Evolutionary conservation across 23 tunicate species (phyloP), one percentile per base, ranked within the genome.

Genomic region (Ascidia mentula): DNA sequence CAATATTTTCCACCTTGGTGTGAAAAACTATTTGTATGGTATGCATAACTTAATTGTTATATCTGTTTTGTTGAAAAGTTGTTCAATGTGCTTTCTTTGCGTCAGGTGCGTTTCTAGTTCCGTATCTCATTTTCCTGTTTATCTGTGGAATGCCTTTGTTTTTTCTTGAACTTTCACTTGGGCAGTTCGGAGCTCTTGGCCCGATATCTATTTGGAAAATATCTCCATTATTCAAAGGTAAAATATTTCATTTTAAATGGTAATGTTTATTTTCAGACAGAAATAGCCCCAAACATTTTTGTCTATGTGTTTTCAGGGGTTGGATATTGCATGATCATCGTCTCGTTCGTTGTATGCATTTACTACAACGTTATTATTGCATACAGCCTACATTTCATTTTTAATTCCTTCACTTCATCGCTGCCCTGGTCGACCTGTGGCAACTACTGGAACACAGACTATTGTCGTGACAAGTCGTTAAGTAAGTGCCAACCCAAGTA

Each of bases 281-380:
- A 20, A 53, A 5, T 9, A 53, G 22, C 13, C 2, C 7, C 24
- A 9, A 26, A 3, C 22, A 53, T 9, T 6, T n/a, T 38, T 18
- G 0, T 12, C 31, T 34, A 5, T 6, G 34, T 40, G 60, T 73
- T 34, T 40, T 15, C 80, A 89, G 95, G 95, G 15, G 89, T 89
- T 31, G 95, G 95, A 24, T 79, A 40, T 31, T 79, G 89, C 81
- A 89, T 89, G 95, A 76, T 89, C 53, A 34, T 84, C 31, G 84
- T 89, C 9, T 89, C 95, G 28, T 89, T 89, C 53, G 40, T 89
- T 38, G 95, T 89, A 46, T 89, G 95, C 59, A 40, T 89, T 32
- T 89, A 89, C 81, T 89, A 89, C 85, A 89, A 89, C 85, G 95
- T 89, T 46, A 89, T 89, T 36, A 89, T 89, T 1, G 95, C 95